Percentiles rank a stretch among this genome's conserved stretches.
Conservation (phyloP, 1,140 invertebrate genomes). For the Harpegnathos saltator region DNA sequence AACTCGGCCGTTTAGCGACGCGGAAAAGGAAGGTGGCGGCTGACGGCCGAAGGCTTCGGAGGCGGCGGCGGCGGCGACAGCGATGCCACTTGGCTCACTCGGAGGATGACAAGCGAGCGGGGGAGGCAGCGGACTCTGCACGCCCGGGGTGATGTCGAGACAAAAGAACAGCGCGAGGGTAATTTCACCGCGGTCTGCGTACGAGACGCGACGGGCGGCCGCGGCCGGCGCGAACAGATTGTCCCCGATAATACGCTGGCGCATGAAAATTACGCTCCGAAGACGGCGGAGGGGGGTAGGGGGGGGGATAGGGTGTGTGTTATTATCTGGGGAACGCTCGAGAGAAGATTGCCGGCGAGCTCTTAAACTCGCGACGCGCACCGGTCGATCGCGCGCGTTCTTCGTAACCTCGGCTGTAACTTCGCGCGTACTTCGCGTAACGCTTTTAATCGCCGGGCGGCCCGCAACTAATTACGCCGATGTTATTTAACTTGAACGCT, state of each 20-base stretch:
- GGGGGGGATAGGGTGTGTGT: no score
- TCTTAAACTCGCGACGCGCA: conserved; percentile 18
- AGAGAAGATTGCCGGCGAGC: conserved; percentile 25
- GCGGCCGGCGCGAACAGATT: conserved; percentile 26
- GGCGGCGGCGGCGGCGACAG: background rate
- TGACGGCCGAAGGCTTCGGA: background rate
- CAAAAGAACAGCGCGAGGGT: conserved; percentile 47
- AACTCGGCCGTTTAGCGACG: conserved; percentile 73
- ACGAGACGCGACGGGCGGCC: no score
- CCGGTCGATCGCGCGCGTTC: conserved; percentile 1
- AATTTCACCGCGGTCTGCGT: conserved; percentile 56
- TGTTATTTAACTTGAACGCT: no score
- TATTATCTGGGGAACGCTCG: conserved; percentile 22
- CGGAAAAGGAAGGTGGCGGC: conserved; percentile 50
- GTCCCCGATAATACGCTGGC: conserved; percentile 27
- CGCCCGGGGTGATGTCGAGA: conserved; percentile 25
- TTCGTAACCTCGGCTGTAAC: background rate
- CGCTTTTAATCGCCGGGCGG: background rate
- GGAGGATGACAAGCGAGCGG: background rate
- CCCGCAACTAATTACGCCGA: no score
- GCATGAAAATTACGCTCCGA: conserved; percentile 48
- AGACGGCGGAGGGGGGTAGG: background rate
- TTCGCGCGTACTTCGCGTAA: background rate
- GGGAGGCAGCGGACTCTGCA: background rate
- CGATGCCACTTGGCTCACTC: no score